A percentile compares a stretch with the other conserved stretches of the same genome.
These are phyloP conservation scores for Falco berigora DNA, from an alignment of 2,797 vertebrate species.

Conservation along the genomic window DNA sequence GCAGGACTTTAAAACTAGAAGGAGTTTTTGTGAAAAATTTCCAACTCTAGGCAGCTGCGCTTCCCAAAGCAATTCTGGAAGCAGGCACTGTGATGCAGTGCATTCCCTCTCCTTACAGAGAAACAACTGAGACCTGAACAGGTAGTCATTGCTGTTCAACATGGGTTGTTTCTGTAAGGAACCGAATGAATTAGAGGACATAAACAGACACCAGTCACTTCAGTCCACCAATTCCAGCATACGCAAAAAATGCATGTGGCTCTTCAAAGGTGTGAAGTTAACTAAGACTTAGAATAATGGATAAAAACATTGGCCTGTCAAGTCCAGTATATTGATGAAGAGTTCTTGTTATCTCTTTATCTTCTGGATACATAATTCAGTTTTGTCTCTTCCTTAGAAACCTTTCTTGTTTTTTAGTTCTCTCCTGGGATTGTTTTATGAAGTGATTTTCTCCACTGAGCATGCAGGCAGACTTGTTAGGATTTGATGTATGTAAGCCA, in stretches of 20 bases:
- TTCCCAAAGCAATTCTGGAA: neutral
- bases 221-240: neutral
- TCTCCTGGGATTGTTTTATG: conserved; percentile 38
- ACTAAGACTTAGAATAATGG: neutral
- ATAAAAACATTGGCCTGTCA: neutral
- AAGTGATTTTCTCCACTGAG: conserved; percentile 38
- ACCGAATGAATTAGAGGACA: neutral
- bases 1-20: neutral
- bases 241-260: neutral
- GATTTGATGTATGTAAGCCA: conserved; percentile 53
- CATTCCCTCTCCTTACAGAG: neutral
- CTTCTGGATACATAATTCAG: neutral
- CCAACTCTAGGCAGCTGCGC: neutral
- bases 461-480: conserved; percentile 49
- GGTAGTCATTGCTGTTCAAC: neutral
- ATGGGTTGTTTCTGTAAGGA: neutral
- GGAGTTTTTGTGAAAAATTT: neutral
- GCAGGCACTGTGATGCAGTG: neutral
- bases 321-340: neutral
- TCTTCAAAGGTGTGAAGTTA: neutral
- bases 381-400: neutral
- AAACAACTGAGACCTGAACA: neutral
- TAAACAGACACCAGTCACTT: neutral
- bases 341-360: neutral
- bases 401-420: neutral